phyloP scores from a whole-genome alignment of 2,113 vertebrate genomes.

The Camelus dromedarius region DNA sequence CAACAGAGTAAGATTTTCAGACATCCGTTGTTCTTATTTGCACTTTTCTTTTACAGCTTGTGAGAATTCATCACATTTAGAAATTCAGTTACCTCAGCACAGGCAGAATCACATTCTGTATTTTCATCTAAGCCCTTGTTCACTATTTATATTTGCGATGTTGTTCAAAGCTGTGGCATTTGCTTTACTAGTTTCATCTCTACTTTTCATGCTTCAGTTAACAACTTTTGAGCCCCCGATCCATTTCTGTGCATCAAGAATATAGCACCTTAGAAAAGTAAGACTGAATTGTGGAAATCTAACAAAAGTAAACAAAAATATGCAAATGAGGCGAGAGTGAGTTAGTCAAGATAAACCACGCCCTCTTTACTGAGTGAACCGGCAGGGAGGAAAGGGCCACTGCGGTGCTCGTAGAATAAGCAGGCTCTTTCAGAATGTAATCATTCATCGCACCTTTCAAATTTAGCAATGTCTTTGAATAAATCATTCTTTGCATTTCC shows the following conservation, averaged over 20 bases:
- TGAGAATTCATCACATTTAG: background rate
- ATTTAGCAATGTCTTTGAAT: constrained; percentile 20
- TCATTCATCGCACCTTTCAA: background rate
- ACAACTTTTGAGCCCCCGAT: background rate
- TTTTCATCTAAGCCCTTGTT: background rate
- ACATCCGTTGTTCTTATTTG: background rate
- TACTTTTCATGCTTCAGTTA: constrained; percentile 11
- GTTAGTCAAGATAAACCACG: background rate
- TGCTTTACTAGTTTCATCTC: constrained; percentile 47
- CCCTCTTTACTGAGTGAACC: background rate
- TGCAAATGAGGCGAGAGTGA: background rate
- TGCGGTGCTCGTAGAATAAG: background rate
- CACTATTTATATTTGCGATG: background rate
- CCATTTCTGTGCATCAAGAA: constrained; percentile 55
- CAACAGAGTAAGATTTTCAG: constrained; percentile 50
- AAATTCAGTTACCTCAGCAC: constrained; percentile 25
- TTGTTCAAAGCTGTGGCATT: background rate
- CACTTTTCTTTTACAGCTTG: constrained; percentile 23
- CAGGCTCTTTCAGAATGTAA: background rate
- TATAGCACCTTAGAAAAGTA: constrained; percentile 44
- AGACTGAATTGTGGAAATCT: background rate
- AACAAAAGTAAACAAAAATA: background rate
- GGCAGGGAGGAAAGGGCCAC: background rate
- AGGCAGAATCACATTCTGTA: background rate
- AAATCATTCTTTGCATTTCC: constrained; percentile 43